A percentile compares a stretch with the other conserved stretches of the same genome.
These are phyloP conservation scores for Caenorhabditis macrosperma DNA, from an alignment of 2,888 invertebrate genomes.

Conservation along the genomic window DNA sequence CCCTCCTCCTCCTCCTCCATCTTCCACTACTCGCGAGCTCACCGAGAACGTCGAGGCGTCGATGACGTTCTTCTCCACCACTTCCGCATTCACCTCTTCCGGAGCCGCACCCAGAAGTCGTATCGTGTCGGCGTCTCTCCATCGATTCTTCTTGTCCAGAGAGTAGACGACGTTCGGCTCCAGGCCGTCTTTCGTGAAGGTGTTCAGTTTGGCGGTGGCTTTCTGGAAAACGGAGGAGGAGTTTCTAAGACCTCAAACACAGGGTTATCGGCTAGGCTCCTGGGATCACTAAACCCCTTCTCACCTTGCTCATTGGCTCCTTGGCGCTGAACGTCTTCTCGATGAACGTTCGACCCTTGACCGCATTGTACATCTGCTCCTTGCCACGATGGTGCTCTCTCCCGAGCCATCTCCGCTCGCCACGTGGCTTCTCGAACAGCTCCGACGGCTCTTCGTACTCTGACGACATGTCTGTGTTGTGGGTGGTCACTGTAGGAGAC, in stretches of 20 bases:
- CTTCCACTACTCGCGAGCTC: not conserved
- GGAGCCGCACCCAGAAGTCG: slow-evolving; percentile 3
- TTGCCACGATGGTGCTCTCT: slow-evolving; percentile 29
- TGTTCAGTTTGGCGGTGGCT: not conserved
- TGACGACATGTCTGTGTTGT: slow-evolving; percentile 11
- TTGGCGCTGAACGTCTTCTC: slow-evolving; percentile 20
- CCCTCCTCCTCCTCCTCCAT: slow-evolving; percentile 21
- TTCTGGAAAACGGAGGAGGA: slow-evolving; percentile 35
- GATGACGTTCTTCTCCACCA: slow-evolving; percentile 21
- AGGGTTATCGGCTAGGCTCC: no score
- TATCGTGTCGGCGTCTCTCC: slow-evolving; percentile 5
- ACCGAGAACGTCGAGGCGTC: slow-evolving; percentile 25
- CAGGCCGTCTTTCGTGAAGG: slow-evolving; percentile 14
- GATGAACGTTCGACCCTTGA: slow-evolving; percentile 27
- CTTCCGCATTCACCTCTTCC: slow-evolving; percentile 30
- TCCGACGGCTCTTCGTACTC: slow-evolving; percentile 17
- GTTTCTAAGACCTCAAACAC: no score
- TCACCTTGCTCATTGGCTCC: slow-evolving; percentile 45
- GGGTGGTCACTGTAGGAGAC: not conserved
- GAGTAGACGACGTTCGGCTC: slow-evolving; percentile 34
- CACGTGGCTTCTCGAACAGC: slow-evolving; percentile 44
- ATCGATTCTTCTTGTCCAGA: slow-evolving; percentile 36
- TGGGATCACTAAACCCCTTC: no score
- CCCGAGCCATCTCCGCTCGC: slow-evolving; percentile 32
- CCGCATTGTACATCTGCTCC: slow-evolving; percentile 21